Percentiles rank a stretch among this genome's conserved stretches.
Conservation (phyloP, 2,113 vertebrate species). For the Romanogobio albipinnatus region DNA sequence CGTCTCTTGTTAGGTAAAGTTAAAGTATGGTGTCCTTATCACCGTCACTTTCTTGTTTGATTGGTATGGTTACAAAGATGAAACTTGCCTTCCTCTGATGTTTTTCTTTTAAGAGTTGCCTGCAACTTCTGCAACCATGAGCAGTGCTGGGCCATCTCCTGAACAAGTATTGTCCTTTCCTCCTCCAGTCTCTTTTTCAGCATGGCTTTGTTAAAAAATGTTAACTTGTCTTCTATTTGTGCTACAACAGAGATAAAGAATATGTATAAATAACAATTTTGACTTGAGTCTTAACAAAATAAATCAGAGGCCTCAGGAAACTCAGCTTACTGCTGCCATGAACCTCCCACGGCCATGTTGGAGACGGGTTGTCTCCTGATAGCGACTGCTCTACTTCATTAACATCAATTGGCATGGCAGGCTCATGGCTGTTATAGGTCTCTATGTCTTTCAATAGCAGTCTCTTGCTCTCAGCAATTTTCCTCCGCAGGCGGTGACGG, state of each 20-base stretch:
- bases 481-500: not conserved
- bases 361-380: not conserved
- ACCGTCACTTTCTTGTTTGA: not conserved
- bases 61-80: constrained; percentile 12
- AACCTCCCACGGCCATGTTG: constrained; percentile 22
- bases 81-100: not conserved
- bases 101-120: not conserved
- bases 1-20: not conserved
- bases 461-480: no score
- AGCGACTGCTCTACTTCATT: not conserved
- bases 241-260: not conserved
- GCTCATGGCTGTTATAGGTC: not conserved
- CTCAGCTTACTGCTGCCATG: not conserved
- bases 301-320: not conserved
- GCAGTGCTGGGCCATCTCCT: constrained; percentile 1
- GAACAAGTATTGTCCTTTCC: constrained; percentile 7
- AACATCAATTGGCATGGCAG: not conserved
- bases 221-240: constrained; percentile 1
- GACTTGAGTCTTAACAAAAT: not conserved
- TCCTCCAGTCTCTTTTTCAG: constrained; percentile 5
- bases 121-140: constrained; percentile 5
- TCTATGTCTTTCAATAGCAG: no score
- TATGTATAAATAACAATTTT: constrained; percentile 7
- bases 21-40: constrained; percentile 7
- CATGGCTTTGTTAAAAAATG: not conserved